A percentile compares a stretch with the other conserved stretches of the same genome.
Evolutionary conservation across 2,888 invertebrate genomes (phyloP).

Genomic region (Agrilus mali): DNA sequence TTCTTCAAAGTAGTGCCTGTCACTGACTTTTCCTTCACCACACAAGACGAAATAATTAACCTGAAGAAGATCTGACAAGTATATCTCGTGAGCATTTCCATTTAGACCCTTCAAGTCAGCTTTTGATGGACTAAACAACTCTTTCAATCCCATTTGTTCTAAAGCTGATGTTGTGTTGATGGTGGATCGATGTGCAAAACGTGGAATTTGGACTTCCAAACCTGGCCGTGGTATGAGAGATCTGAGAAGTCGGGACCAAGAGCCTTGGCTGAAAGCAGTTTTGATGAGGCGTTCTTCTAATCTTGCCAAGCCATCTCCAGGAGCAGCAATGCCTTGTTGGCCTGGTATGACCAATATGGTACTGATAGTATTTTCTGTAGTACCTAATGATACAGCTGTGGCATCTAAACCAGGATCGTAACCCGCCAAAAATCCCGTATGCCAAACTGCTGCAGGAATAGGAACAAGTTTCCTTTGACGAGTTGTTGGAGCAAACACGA

Average conservation of each 20-base stretch:
- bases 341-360: slow-evolving; percentile 76
- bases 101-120: slow-evolving; percentile 77
- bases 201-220: slow-evolving; percentile 70
- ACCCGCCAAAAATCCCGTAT: slow-evolving; percentile 65
- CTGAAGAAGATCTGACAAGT: slow-evolving; percentile 74
- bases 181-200: slow-evolving; percentile 71
- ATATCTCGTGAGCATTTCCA: slow-evolving; percentile 64
- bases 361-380: slow-evolving; percentile 56
- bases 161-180: slow-evolving; percentile 70
- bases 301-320: slow-evolving; percentile 64
- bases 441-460: slow-evolving; percentile 71
- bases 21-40: slow-evolving; percentile 57
- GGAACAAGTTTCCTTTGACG: slow-evolving; percentile 69
- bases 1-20: slow-evolving; percentile 68
- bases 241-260: slow-evolving; percentile 62
- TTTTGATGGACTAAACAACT: slow-evolving; percentile 59
- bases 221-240: slow-evolving; percentile 63
- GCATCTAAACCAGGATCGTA: slow-evolving; percentile 77
- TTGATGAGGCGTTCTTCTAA: slow-evolving; percentile 59
- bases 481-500: slow-evolving; percentile 68
- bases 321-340: slow-evolving; percentile 68
- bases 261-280: slow-evolving; percentile 50
- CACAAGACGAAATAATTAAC: slow-evolving; percentile 75
- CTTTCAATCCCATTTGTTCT: slow-evolving; percentile 68
- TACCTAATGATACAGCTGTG: slow-evolving; percentile 67